Base-by-base conservation (phyloP, 1,140 invertebrate genomes). In the Brachionus asplanchnoidis region DNA sequence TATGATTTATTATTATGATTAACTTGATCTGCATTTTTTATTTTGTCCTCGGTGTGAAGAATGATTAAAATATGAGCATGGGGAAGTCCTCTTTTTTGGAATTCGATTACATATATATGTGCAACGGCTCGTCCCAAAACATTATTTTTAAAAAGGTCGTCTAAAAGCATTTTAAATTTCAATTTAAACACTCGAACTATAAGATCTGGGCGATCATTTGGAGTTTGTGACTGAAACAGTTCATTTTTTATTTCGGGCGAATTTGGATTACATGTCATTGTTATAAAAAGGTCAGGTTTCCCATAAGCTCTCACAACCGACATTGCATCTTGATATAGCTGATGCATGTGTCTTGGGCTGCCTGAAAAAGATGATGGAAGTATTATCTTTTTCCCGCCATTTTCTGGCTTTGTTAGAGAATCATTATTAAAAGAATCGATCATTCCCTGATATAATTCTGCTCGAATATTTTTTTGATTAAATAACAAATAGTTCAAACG, bases 11-110 rank as follows among this genome's bases (percentile, higher is more conserved):
- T n/a, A n/a, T n/a, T n/a, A n/a, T 12, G 1, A 36, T 87, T 85
- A 8, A 87, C 42, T 17, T 46, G 9, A 1, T 46, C 12, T 11
- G 5, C 73, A 42, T 73, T 32, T 86, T 84, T 84, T 20, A 85
- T 32, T 20, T 78, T 60, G 17, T 86, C n/a, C n/a, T 85, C 78
- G 7, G 79, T 60, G 6, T 20, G 53, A 46, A 89, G 87, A 88
- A 87, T 91, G 17, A 92, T 60, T 17, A 92, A 85, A 84, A 92
- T 90, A 86, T 91, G 91, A 5, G 87, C 88, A 89, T 92, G 91
- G 0, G 91, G 90, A 32, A 91, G 86, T 8, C 91, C 90, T 85
- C 90, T 86, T 86, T 92, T 92, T 86, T 92, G 91, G 88, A 89
- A 92, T 87, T 92, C 91, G 50, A 92, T 85, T 23, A 87, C 85